Evolutionary conservation across 2,113 vertebrate genomes (phyloP).

Genomic region (Elgaria multicarinata): DNA sequence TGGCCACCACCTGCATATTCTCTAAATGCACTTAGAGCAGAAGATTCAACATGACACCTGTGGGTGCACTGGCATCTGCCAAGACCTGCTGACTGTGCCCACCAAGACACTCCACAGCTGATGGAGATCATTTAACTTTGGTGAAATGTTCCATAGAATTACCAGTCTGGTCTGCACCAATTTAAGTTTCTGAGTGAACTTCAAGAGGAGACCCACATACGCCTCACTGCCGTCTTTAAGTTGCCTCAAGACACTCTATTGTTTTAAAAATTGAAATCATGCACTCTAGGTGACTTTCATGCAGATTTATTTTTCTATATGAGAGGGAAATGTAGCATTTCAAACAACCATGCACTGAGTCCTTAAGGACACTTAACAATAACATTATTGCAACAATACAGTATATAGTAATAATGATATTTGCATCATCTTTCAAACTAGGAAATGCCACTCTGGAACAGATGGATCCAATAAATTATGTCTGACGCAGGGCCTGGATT

Average conservation of each 20-base stretch:
- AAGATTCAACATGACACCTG: too few relatives aligned
- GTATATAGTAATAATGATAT: neutral
- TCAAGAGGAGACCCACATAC: neutral
- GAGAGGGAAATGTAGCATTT: neutral
- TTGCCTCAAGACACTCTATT: neutral
- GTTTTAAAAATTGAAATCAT: neutral
- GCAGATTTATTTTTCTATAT: conserved; percentile 28
- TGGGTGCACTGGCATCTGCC: too few relatives aligned
- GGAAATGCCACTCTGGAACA: neutral
- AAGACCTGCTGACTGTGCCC: too few relatives aligned
- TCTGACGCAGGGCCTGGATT: neutral
- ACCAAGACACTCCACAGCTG: too few relatives aligned
- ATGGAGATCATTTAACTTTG: neutral
- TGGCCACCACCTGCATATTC: too few relatives aligned
- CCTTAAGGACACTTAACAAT: neutral
- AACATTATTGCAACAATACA: neutral
- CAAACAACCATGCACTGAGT: neutral
- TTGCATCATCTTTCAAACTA: neutral
- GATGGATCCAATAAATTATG: neutral
- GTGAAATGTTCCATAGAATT: neutral
- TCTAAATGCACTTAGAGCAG: too few relatives aligned
- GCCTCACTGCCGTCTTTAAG: too few relatives aligned
- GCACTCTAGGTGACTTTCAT: conserved; percentile 20
- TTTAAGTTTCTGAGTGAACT: neutral
- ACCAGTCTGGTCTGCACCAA: neutral